Base-by-base conservation (phyloP, 2,113 vertebrate genomes). In the Melanotaenia duboulayi region DNA sequence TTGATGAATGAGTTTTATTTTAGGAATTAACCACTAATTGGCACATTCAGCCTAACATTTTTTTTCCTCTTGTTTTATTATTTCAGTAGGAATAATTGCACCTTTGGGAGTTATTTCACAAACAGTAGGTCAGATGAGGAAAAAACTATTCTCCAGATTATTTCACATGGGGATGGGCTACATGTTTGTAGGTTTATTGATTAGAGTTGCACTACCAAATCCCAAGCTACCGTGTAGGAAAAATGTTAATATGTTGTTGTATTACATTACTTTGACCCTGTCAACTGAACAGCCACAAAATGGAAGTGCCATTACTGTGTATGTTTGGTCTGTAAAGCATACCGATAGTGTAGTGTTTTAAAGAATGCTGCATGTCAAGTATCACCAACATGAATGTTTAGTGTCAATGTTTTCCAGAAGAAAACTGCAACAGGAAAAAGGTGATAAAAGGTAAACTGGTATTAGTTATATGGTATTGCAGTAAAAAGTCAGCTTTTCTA, bases 61-160 rank as follows among this genome's bases (percentile, higher is more conserved):
- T 67, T 55, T 0, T 11, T 57, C 44, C 24, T 66, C 28, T 62
- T 7, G 10, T 54, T 60, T 68, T 4, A 24, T 63, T 75, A 57
- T 70, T 79, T 70, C 24, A 40, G 48, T n/a, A 28, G 59, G 50
- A 65, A 17, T 76, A 87, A 82, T 84, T 84, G 59, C 57, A 73
- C 76, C 55, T 40, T 11, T 28, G 71, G 71, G 82, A 83, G 23
- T n/a, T 51, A 22, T 71, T 59, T 66, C 19, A 48, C 67, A 52
- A 64, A 70, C n/a, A 50, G 20, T 54, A 60, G 62, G 23, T 8
- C 25, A 55, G 24, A 62, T 69, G 12, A 56, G 40, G 13, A 65
- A 19, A 61, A 74, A 73, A 48, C 4, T 4, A 39, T 56, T 63
- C 24, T 39, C 9, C 17, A 16, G 24, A 77, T 17, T 19, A 44